A percentile compares a stretch with the other conserved stretches of the same genome.
Evolutionary conservation across 2,888 invertebrate species (phyloP).

Genomic region (Octonoba sinensis): DNA sequence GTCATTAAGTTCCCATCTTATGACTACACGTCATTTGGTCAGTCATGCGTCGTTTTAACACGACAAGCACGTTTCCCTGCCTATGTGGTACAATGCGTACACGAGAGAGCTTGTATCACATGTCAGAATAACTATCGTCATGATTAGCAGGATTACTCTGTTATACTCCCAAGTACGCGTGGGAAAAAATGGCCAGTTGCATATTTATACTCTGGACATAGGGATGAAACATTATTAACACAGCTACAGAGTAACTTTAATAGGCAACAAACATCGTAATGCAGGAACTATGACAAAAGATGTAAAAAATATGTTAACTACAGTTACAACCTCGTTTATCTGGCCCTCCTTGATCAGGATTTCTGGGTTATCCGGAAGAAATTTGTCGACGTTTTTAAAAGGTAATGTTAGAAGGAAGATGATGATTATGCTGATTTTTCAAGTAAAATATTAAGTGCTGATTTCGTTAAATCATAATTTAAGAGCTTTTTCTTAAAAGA

Average conservation of each 20-base stretch:
- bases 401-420: not conserved
- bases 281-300: too few relatives aligned
- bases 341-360: not conserved
- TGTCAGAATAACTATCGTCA: constrained; percentile 9
- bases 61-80: constrained; percentile 25
- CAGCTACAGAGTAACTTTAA: too few relatives aligned
- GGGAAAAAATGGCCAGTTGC: too few relatives aligned
- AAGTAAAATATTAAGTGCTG: not conserved
- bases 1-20: constrained; percentile 39
- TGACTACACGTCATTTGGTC: constrained; percentile 51
- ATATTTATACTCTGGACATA: too few relatives aligned
- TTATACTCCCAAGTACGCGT: constrained; percentile 4
- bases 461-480: too few relatives aligned
- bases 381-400: not conserved
- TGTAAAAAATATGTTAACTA: too few relatives aligned
- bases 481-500: too few relatives aligned
- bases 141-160: constrained; percentile 39
- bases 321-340: too few relatives aligned
- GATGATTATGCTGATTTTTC: not conserved
- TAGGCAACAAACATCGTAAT: too few relatives aligned
- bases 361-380: not conserved
- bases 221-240: too few relatives aligned
- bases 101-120: too few relatives aligned
- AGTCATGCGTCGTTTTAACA: constrained; percentile 42
- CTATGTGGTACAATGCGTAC: constrained; percentile 23